A percentile compares a stretch with the other conserved stretches of the same genome.
phyloP scores from a whole-genome alignment of 2,888 invertebrate genomes.

The Lasioglossum malachurum region DNA sequence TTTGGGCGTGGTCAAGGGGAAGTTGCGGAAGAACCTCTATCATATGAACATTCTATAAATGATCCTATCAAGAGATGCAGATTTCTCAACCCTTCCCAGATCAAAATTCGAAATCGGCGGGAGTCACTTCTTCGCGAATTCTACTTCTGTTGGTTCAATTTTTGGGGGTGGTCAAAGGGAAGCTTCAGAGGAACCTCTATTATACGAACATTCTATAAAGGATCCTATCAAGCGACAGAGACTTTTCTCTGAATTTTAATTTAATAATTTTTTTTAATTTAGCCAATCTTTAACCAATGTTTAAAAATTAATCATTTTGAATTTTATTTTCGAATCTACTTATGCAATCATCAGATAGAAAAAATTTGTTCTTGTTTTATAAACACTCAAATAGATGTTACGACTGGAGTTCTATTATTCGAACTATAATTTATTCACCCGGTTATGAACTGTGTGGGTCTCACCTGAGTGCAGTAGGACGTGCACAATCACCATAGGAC shows the following conservation, averaged over 20 bases:
- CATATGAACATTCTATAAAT: background rate
- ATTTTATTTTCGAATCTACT: too few relatives aligned
- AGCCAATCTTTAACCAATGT: too few relatives aligned
- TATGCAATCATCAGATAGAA: background rate
- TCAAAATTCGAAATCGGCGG: background rate
- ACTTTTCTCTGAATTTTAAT: too few relatives aligned
- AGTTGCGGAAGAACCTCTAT: background rate
- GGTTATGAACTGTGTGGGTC: background rate
- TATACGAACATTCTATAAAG: too few relatives aligned
- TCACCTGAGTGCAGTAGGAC: background rate
- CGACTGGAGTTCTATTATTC: background rate
- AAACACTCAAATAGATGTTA: background rate
- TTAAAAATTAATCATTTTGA: too few relatives aligned
- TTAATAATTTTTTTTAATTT: too few relatives aligned
- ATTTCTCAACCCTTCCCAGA: background rate
- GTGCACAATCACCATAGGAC: background rate
- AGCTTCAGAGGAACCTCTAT: too few relatives aligned
- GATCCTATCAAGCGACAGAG: too few relatives aligned
- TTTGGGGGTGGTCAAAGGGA: background rate
- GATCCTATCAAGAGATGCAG: background rate
- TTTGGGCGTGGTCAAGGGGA: background rate
- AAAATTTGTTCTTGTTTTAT: background rate
- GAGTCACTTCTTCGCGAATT: background rate
- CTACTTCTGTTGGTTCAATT: background rate
- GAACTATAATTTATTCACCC: background rate